Conservation (phyloP, 2,797 vertebrate genomes). For the Sebastes iracundus region DNA sequence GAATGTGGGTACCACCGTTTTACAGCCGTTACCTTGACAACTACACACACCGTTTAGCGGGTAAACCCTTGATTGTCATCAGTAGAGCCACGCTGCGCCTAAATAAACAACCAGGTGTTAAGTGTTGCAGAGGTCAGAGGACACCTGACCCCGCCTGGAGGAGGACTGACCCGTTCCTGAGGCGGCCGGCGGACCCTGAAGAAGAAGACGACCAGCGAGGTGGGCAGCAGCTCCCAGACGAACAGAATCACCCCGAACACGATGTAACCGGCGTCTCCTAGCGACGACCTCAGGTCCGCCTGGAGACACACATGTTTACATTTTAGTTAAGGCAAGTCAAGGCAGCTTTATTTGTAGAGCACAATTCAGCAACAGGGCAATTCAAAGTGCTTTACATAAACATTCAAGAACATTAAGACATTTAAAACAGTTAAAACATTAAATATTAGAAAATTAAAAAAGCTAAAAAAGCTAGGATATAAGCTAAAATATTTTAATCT, state of each 20-base stretch:
- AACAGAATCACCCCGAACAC: conserved; percentile 94
- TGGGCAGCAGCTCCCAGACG: conserved; percentile 94
- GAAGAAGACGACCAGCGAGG: conserved; percentile 92
- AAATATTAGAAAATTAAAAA: no score
- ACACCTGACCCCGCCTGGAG: background rate
- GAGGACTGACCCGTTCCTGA: conserved; percentile 86
- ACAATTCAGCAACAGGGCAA: no score
- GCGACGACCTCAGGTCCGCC: conserved; percentile 90
- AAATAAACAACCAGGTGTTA: background rate
- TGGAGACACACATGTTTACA: conserved; percentile 51
- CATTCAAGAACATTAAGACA: no score
- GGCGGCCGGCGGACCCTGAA: conserved; percentile 90
- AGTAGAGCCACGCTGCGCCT: background rate
- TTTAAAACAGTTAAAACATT: no score
- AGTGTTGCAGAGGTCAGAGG: background rate
- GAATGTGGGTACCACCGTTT: no score
- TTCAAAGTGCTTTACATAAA: no score
- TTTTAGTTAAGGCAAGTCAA: background rate
- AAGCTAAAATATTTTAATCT: no score
- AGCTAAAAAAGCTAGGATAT: no score
- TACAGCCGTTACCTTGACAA: no score
- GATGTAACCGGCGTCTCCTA: conserved; percentile 90
- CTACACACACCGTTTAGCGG: no score
- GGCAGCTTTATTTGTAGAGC: no score
- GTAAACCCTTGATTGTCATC: no score